Evolutionary conservation across 1,140 invertebrate species (phyloP), one percentile per base, ranked within the genome.

Genomic region (Adelges cooleyi): DNA sequence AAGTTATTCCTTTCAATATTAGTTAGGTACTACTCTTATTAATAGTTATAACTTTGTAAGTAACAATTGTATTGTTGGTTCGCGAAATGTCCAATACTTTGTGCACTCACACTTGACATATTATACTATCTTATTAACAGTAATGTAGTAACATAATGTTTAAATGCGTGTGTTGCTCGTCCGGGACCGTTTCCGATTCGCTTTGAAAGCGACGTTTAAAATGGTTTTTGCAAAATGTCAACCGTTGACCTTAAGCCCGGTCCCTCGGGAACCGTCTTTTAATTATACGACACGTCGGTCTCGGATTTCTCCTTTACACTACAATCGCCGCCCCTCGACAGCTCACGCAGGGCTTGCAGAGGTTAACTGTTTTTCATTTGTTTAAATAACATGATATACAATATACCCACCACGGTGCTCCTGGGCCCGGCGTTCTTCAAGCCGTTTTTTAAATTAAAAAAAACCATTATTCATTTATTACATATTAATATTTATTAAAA

Each of bases 201-300:
- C 56, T 62, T 62, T 62, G 44, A 62, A 62, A 62, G 40, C 56
- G 56, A 62, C 42, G 56, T 62, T 62, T 62, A 62, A 62, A 62
- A 62, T 42, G 27, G 25, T 25, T 33, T 11, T 62, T 17, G 42
- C 40, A 10, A 62, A 62, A 62, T 62, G 56, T 62, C 56, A 62
- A 62, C 56, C 42, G 42, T 46, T 62, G 56, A 62, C 56, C 56
- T 62, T 62, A 6, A 46, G 40, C 40, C 42, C 22, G n/a, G 11
- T 62, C 56, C 40, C 56, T 33, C 23, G 3, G 56, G 56, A 42
- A 62, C 29, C 56, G 56, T 62, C 42, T 62, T 62, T 62, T 62
- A 62, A 62, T 62, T 62, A 62, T 62, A 48, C 56, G 27, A 62
- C 56, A 46, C 56, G 56, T 62, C 56, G 46, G 56, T 62, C 56